phyloP scores from a whole-genome alignment of 2,113 vertebrate genomes.

The Meleagris gallopavo region DNA sequence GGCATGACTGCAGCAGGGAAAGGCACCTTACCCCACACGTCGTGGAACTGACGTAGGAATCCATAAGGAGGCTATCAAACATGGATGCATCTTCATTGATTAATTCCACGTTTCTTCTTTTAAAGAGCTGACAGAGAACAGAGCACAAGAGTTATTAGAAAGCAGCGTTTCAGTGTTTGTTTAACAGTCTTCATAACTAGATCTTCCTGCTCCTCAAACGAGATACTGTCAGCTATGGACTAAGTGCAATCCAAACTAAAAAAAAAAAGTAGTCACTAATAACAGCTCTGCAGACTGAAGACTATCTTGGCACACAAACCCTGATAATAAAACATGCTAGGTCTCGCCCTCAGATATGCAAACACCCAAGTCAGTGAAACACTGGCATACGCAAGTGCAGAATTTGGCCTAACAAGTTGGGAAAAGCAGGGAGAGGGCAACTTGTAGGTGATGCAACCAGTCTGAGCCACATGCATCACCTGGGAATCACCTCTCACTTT shows the following conservation, averaged over 20 bases:
- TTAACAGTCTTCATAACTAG: not conserved
- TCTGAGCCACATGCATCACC: not conserved
- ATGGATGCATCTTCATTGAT: constrained; percentile 91
- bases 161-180: not conserved
- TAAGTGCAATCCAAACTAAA: not conserved
- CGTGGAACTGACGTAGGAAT: constrained; percentile 88
- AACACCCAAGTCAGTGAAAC: not conserved
- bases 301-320: not conserved
- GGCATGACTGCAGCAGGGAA: rapidly evolving
- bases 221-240: not conserved
- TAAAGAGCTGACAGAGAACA: constrained; percentile 88
- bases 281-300: not conserved
- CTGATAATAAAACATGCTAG: not conserved
- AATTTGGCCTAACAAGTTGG: not conserved
- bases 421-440: not conserved
- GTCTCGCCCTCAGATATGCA: not conserved
- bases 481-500: not conserved
- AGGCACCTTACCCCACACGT: constrained; percentile 81
- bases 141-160: not conserved
- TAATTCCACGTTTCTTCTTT: constrained; percentile 95
- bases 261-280: not conserved
- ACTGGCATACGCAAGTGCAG: not conserved
- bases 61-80: constrained; percentile 92
- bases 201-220: not conserved
- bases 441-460: not conserved